Evolutionary conservation across 1,140 invertebrate genomes (phyloP).

Genomic region (Aphaenogaster rudis): DNA sequence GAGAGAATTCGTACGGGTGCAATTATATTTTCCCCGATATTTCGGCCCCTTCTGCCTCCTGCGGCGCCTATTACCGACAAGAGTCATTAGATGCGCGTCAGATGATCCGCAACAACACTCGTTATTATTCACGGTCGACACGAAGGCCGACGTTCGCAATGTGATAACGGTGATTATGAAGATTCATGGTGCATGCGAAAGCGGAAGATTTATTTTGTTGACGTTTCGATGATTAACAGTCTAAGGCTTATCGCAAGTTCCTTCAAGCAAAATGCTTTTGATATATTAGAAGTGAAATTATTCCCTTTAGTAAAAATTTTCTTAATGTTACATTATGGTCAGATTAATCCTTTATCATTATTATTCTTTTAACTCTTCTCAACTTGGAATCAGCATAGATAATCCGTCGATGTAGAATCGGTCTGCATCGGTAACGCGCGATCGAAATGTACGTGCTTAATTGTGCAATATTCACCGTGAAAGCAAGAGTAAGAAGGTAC

Average conservation of each 20-base stretch:
- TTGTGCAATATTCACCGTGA: conserved; percentile 81
- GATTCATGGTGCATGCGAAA: conserved; percentile 56
- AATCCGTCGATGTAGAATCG: background rate
- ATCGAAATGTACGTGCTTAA: conserved; percentile 67
- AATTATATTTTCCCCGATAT: conserved; percentile 59
- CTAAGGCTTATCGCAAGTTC: conserved; percentile 8
- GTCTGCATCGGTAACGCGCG: background rate
- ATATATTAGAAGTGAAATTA: background rate
- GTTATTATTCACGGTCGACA: conserved; percentile 66
- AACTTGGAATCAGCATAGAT: background rate
- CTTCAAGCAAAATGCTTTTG: background rate
- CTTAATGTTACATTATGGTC: background rate
- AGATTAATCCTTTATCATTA: background rate
- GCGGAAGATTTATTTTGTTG: conserved; percentile 27
- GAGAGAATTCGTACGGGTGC: conserved; percentile 60
- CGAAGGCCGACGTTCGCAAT: conserved; percentile 56
- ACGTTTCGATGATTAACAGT: conserved; percentile 14
- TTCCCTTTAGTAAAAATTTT: background rate
- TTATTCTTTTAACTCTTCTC: no score
- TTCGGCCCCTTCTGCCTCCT: conserved; percentile 18
- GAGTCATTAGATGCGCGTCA: conserved; percentile 57
- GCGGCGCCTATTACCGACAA: conserved; percentile 32
- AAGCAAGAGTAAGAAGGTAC: conserved; percentile 18
- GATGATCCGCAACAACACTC: conserved; percentile 53
- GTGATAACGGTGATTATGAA: conserved; percentile 68